Base-by-base conservation (phyloP, 2,113 vertebrate species). In the Taxidea taxus region DNA sequence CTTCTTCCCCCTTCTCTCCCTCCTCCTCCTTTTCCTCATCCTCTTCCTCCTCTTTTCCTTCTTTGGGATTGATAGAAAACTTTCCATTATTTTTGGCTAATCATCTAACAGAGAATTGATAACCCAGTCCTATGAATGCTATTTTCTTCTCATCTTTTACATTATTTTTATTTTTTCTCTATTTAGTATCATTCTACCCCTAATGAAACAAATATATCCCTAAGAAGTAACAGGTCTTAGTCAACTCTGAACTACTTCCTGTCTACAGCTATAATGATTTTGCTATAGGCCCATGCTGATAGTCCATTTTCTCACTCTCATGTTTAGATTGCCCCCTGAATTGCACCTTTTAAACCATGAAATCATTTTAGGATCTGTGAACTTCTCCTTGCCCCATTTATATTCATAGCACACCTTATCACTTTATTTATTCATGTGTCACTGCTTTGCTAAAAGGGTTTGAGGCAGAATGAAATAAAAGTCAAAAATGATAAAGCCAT, bases 351-450 rank as follows among this genome's bases (percentile, higher is more conserved):
- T 80, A 34, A 94, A n/a, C 37, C 15, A n/a, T 60, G 3, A 64
- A 42, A 64, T 51, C 70, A 20, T 94, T 70, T 95, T 49, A 92
- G 42, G 14, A 72, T 54, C 39, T 42, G 21, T 64, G n/a, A 95
- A 90, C 29, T 29, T 88, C 29, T 75, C 49, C 29, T 80, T 90
- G 34, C 47, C 68, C 66, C 85, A 90, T 91, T 91, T 89, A 89
- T 94, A 47, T 83, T 92, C 92, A 25, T 82, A 90, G n/a, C 11
- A 68, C 7, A 47, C 4, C n/a, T 93, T 93, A 94, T 94, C 90
- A 84, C 1, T 42, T 96, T 94, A 94, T 93, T 95, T 87, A 92
- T 95, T 95, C 56, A 70, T 82, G 20, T 77, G 27, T 62, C 74
- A 87, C 7, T 66, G 86, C 70, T 83, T 90, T 92, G 31, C 68